Evolutionary conservation across 2,888 invertebrate species (phyloP), one percentile per base, ranked within the genome.

Genomic region (Catocala nupta): DNA sequence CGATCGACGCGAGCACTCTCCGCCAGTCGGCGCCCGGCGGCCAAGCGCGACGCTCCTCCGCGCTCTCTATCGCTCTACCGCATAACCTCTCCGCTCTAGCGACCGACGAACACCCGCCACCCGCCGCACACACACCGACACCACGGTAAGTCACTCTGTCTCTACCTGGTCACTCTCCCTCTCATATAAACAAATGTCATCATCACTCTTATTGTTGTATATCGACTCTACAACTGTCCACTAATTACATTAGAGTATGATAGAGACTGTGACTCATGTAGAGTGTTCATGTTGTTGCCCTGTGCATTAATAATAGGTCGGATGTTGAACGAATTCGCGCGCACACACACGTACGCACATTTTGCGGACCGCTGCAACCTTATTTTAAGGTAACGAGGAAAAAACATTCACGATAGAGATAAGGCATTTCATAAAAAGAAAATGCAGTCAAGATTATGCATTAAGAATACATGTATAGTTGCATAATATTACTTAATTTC

Each of bases 1-100:
- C 93, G 93, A 93, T 93, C 93, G 91, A 83, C 88, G 91, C 90
- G 81, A 25, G 25, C 25, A 25, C 25, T 25, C 25, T 25, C 25
- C 8, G 36, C 8, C 36, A 39, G 36, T 39, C 36, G 36, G 36
- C 36, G 36, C 36, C 36, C 78, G 63, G 43, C 43, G 43, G 43
- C 43, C 87, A 83, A 78, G 84, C 87, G 90, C 83, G 84, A 73
- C 73, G 76, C 81, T 85, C 89, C 92, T 90, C 71, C 73, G 71
- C 60, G 68, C 74, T 71, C 63, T 73, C 51, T 54, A 34, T 5
- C 49, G 58, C 47, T 25, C 13, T 43, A 70, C 67, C 73, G 71
- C 71, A 7, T 47, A 47, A 47, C 73, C 33, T 49, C 36, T 12
- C 12, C 73, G 55, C 45, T n/a, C 47, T 9, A 66, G 64, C 77